phyloP scores from a whole-genome alignment of 2,113 vertebrate genomes.

The Nycticorax nycticorax region DNA sequence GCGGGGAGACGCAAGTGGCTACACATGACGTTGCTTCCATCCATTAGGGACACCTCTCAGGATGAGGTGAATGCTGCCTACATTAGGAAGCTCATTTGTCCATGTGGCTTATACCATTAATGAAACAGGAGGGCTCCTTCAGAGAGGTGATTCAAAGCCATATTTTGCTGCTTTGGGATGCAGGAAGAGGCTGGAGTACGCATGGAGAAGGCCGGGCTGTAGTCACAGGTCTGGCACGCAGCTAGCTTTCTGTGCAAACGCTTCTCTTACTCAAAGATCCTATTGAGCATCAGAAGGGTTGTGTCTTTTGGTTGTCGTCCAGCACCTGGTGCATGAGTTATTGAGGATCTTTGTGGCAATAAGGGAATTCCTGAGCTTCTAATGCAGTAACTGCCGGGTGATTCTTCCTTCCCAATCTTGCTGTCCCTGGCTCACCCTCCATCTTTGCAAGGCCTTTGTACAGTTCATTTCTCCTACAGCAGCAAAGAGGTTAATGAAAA shows the following conservation, averaged over 20 bases:
- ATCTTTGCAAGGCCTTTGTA: not conserved
- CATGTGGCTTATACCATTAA: not conserved
- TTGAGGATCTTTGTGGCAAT: not conserved
- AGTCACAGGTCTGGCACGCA: not conserved
- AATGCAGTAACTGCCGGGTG: not conserved
- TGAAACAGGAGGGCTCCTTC: not conserved
- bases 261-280: not conserved
- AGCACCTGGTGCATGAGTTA: not conserved
- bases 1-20: not conserved
- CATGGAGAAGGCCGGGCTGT: not conserved
- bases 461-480: not conserved
- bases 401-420: not conserved
- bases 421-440: not conserved
- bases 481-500: constrained; percentile 4
- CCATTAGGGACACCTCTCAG: not conserved
- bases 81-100: not conserved
- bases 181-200: not conserved
- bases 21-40: not conserved
- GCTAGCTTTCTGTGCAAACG: not conserved
- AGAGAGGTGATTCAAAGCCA: not conserved
- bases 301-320: not conserved
- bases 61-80: not conserved
- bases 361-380: not conserved
- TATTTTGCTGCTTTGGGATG: not conserved
- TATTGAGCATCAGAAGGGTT: not conserved